Evolutionary conservation across 2,797 vertebrate species (phyloP).

Genomic region (Notamacropus eugenii): DNA sequence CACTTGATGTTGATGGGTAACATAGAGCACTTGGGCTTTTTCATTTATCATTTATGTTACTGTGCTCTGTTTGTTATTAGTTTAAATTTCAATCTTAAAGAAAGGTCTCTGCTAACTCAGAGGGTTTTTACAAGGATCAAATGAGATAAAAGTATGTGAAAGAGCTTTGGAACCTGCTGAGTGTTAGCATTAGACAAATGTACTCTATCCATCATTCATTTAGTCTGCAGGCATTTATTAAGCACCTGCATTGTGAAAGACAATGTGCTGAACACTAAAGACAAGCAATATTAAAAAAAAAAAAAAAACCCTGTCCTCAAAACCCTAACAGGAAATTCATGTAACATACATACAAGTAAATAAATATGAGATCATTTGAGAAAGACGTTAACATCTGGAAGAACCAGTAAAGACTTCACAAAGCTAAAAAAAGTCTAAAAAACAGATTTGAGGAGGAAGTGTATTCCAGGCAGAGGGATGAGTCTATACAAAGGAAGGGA

Average conservation of each 20-base stretch:
- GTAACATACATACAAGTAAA: neutral
- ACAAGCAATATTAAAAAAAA: neutral
- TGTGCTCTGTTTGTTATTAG: neutral
- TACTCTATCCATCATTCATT: neutral
- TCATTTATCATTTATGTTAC: slow-evolving; percentile 22
- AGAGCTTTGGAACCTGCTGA: neutral
- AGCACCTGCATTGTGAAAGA: neutral
- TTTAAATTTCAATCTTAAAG: slow-evolving; percentile 38
- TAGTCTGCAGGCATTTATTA: neutral
- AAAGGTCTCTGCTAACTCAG: slow-evolving; percentile 30
- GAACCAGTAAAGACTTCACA: neutral
- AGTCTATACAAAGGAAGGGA: too few relatives aligned
- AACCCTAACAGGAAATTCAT: neutral
- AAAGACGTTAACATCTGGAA: neutral
- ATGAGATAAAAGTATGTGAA: neutral
- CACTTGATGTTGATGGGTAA: neutral
- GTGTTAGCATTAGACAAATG: neutral
- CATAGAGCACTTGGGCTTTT: neutral
- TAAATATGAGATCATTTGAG: neutral
- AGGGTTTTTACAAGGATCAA: slow-evolving; percentile 6
- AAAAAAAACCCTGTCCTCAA: neutral
- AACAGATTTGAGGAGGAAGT: too few relatives aligned
- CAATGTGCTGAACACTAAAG: neutral
- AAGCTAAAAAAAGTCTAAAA: neutral
- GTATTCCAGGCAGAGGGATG: too few relatives aligned